Evolutionary conservation across 2,113 vertebrate genomes (phyloP).

Genomic region (Marmota flaviventris): DNA sequence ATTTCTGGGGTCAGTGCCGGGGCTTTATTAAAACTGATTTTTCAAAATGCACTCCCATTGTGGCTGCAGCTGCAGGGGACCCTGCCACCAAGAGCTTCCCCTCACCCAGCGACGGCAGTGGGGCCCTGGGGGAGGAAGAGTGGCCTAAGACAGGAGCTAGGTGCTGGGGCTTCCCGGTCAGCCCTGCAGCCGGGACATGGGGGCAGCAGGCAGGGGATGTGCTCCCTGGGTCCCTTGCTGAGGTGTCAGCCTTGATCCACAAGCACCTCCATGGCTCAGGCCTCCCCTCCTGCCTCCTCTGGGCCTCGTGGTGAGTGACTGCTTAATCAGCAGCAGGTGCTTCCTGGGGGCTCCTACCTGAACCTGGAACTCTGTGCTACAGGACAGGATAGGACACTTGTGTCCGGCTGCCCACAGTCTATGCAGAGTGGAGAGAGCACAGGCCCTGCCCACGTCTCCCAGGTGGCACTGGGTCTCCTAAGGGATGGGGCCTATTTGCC

Average conservation of each 20-base stretch:
- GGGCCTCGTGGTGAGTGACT: conserved; percentile 76
- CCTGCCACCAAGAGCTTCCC: conserved; percentile 44
- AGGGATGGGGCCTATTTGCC: conserved; percentile 77
- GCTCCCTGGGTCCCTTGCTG: background rate
- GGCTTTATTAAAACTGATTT: conserved; percentile 91
- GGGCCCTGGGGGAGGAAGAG: conserved; percentile 33
- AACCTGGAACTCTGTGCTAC: conserved; percentile 82
- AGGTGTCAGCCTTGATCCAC: background rate
- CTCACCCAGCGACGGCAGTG: background rate
- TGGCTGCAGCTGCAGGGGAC: conserved; percentile 77
- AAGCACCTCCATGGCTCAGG: conserved; percentile 56
- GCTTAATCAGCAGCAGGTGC: conserved; percentile 80
- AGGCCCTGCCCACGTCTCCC: conserved; percentile 57
- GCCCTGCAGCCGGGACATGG: background rate
- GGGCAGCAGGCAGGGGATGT: conserved; percentile 65
- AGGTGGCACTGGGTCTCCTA: conserved; percentile 75
- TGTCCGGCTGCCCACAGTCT: conserved; percentile 83
- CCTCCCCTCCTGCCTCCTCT: background rate
- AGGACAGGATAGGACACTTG: conserved; percentile 56
- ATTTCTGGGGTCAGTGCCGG: conserved; percentile 86
- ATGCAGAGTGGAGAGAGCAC: conserved; percentile 61
- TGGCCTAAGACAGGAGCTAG: background rate
- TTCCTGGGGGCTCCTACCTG: conserved; percentile 74
- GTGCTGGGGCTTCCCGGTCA: conserved; percentile 21
- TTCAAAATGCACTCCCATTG: conserved; percentile 85